phyloP scores from a whole-genome alignment of 2,888 invertebrate genomes.

The Athetis lepigone region DNA sequence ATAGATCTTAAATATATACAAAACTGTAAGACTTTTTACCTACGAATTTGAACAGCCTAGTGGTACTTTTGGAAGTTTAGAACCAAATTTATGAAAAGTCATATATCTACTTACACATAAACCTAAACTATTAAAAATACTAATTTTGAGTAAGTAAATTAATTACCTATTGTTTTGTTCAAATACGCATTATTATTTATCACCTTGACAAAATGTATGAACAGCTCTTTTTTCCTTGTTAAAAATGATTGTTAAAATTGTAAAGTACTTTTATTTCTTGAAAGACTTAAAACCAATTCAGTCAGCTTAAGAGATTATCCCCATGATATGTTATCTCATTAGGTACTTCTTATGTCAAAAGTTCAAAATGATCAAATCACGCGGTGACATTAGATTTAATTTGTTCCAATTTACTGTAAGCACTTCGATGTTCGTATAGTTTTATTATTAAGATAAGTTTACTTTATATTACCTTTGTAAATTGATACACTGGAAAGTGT shows the following conservation, averaged over 20 bases:
- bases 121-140: too few relatives aligned
- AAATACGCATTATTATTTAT: neutral
- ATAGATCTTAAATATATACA: neutral
- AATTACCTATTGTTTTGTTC: neutral
- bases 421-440: conserved; percentile 28
- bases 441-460: conserved; percentile 9
- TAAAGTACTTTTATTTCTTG: neutral
- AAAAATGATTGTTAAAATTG: neutral
- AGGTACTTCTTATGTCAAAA: neutral
- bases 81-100: too few relatives aligned
- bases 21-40: conserved; percentile 1
- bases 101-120: too few relatives aligned
- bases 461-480: conserved; percentile 11
- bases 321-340: neutral
- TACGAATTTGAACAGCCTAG: neutral
- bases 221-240: neutral
- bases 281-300: neutral
- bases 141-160: neutral
- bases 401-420: conserved; percentile 10
- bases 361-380: conserved; percentile 12
- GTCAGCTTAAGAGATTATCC: neutral
- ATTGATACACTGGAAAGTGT: conserved; percentile 28
- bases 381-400: conserved; percentile 32
- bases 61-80: too few relatives aligned
- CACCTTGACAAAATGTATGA: neutral